phyloP scores from a whole-genome alignment of 2,888 invertebrate genomes.

The Druceiella hillmani region DNA sequence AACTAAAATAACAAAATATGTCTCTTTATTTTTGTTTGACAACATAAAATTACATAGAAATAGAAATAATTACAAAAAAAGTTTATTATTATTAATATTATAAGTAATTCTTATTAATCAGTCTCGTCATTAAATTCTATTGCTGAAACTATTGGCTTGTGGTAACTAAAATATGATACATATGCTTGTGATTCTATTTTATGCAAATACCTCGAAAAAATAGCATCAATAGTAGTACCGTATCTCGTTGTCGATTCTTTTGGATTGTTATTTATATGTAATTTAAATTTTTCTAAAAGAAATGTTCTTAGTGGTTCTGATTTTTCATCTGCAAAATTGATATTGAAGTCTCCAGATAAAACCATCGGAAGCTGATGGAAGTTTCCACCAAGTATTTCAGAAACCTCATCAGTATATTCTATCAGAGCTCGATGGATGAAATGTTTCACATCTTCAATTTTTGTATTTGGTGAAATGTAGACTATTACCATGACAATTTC shows the following conservation, averaged over 20 bases:
- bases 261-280: slow-evolving; percentile 10
- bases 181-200: slow-evolving; percentile 11
- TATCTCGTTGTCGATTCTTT: slow-evolving; percentile 10
- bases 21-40: too few relatives aligned
- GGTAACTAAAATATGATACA: slow-evolving; percentile 8
- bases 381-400: slow-evolving; percentile 2
- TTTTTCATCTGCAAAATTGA: slow-evolving; percentile 11
- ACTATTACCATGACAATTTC: slow-evolving; percentile 1
- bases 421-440: slow-evolving; percentile 1
- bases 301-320: slow-evolving; percentile 10
- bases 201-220: slow-evolving; percentile 11
- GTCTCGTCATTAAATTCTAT: slow-evolving; percentile 1
- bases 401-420: slow-evolving; percentile 1
- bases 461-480: slow-evolving; percentile 1
- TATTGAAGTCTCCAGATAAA: slow-evolving; percentile 11
- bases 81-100: slow-evolving; percentile 1
- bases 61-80: too few relatives aligned
- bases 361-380: slow-evolving; percentile 5
- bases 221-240: slow-evolving; percentile 10
- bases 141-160: slow-evolving; percentile 1
- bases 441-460: slow-evolving; percentile 2
- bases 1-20: too few relatives aligned
- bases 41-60: too few relatives aligned
- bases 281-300: slow-evolving; percentile 10
- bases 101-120: slow-evolving; percentile 2